Percentiles rank a stretch among this genome's conserved stretches.
Conservation (phyloP, 2,888 invertebrate species). For the Ennomos erosarius region DNA sequence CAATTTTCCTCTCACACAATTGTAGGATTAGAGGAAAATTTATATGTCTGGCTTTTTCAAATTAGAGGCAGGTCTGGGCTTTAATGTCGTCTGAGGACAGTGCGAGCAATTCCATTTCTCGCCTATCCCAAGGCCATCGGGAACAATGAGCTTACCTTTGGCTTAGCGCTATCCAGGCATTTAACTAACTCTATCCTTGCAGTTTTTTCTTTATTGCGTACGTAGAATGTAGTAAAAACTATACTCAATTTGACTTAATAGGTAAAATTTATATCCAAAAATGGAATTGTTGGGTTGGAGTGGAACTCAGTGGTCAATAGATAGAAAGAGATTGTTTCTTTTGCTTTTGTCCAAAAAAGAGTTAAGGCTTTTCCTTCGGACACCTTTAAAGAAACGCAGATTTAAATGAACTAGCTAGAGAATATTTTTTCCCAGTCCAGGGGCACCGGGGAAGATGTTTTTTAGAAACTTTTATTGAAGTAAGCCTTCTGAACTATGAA, state of each 20-base stretch:
- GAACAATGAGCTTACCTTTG: conserved; percentile 52
- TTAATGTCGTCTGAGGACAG: conserved; percentile 67
- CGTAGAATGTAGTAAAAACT: conserved; percentile 1
- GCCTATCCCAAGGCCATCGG: conserved; percentile 56
- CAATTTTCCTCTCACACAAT: conserved; percentile 79
- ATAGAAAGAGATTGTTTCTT: conserved; percentile 4
- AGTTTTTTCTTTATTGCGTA: conserved; percentile 18
- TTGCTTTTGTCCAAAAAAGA: conserved; percentile 11
- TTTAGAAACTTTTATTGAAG: too few relatives aligned
- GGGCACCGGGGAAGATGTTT: too few relatives aligned
- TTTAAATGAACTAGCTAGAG: too few relatives aligned
- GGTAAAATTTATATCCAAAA: conserved; percentile 18
- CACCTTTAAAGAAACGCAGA: too few relatives aligned
- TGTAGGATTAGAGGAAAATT: conserved; percentile 79
- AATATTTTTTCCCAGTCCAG: too few relatives aligned
- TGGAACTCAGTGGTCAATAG: conserved; percentile 6
- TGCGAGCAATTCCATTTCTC: conserved; percentile 65
- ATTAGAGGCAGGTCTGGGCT: conserved; percentile 70
- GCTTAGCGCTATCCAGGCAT: conserved; percentile 32
- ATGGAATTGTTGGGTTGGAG: conserved; percentile 8
- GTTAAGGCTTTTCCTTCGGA: conserved; percentile 9
- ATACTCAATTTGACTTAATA: conserved; percentile 5
- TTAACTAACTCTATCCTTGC: conserved; percentile 25
- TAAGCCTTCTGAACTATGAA: too few relatives aligned
- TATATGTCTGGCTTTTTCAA: conserved; percentile 83